Evolutionary conservation across 2,888 invertebrate genomes (phyloP), one percentile per base, ranked within the genome.

Genomic region (Lordiphosa andalusiaca): DNA sequence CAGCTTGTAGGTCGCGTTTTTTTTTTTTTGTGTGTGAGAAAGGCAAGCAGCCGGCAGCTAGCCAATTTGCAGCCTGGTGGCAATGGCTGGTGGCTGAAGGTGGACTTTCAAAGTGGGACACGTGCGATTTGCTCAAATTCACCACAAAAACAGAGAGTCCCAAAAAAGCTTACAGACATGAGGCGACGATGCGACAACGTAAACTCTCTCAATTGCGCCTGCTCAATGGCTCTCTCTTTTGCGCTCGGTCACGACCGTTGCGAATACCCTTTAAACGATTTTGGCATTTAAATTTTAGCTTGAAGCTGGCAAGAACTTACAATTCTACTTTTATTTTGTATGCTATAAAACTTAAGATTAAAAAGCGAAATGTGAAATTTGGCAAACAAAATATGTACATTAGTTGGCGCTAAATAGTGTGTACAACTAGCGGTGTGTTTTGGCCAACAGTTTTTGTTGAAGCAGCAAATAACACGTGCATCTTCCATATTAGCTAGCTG

Each of bases 91-190:
- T 36, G 47, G 56, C 53, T 66, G 67, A 59, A 21, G 47, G 21
- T 47, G 58, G 56, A 68, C 69, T 59, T 61, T 57, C 66, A 70
- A 82, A 77, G 42, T 78, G 83, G 77, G 69, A 73, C 77, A 77
- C 77, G 77, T 83, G 78, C 76, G 76, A 64, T 59, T 49, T 58
- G 51, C 65, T 53, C 62, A 69, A 68, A 83, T 66, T 84, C 82
- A 81, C 84, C 81, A 84, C 80, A 82, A 80, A 80, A 78, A 81
- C 83, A 76, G 76, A 77, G 73, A 82, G 72, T n/a, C 59, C 53
- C 19, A 33, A 51, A 54, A 66, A 66, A 66, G 60, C 59, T 61
- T 46, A 6, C 23, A 35, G 35, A 33, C 61, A 61, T 49, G 25
- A 7, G 25, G 25, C 2, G 7, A 25, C 25, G 25, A 25, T 25